Evolutionary conservation across 2,113 vertebrate species (phyloP).

Genomic region (Nipponia nippon): DNA sequence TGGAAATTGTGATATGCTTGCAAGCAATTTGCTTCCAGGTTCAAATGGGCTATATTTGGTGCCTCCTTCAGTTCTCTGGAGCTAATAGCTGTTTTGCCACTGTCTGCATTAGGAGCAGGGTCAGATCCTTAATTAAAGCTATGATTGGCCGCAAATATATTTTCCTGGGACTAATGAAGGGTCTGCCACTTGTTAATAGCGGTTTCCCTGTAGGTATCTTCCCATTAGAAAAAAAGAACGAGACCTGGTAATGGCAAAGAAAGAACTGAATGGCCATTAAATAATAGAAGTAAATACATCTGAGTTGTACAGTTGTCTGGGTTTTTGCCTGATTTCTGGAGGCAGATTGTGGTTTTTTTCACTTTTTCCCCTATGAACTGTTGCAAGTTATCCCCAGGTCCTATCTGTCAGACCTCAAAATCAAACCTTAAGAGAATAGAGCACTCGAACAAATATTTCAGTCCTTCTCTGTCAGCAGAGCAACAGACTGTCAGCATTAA

Average conservation of each 20-base stretch:
- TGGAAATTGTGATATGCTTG: neutral
- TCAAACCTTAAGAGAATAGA: neutral
- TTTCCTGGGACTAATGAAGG: neutral
- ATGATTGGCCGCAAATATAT: neutral
- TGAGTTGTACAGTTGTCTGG: neutral
- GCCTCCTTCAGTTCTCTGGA: neutral
- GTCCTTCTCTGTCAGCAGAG: neutral
- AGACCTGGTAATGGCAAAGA: neutral
- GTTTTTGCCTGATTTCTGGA: neutral
- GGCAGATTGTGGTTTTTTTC: neutral
- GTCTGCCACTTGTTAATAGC: neutral
- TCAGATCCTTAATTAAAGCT: constrained; percentile 20
- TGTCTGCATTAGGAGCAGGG: neutral
- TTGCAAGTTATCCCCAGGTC: neutral
- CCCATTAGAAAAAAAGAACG: neutral
- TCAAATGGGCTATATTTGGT: neutral
- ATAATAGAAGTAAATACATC: neutral
- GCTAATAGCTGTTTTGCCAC: neutral
- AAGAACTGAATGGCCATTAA: neutral
- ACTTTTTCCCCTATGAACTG: neutral
- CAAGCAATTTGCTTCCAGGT: neutral
- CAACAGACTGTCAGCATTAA: neutral
- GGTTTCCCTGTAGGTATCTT: neutral
- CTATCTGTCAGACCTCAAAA: neutral
- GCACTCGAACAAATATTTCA: neutral